These are phyloP conservation scores for Mastomys coucha DNA, from an alignment of 2,113 vertebrate species.

Conservation along the genomic window DNA sequence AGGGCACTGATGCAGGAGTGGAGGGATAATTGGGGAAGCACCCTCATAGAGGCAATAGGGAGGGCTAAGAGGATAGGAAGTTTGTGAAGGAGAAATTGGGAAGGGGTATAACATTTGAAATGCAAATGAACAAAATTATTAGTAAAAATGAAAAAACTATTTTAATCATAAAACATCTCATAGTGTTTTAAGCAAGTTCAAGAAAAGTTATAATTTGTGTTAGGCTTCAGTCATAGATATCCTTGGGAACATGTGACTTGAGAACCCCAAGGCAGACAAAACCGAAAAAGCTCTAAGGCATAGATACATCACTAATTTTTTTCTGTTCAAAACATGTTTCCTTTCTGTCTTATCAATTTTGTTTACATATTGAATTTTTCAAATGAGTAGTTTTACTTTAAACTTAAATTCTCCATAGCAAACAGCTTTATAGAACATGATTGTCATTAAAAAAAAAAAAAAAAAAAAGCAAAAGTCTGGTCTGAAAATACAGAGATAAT, in stretches of 20 bases:
- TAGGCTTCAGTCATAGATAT: too few species aligned
- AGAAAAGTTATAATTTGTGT: not conserved
- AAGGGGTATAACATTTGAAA: too few species aligned
- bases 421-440: conserved; percentile 36
- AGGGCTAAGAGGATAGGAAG: too few species aligned
- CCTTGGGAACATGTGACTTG: not conserved
- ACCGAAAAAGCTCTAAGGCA: not conserved
- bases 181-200: not conserved
- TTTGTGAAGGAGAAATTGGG: too few species aligned
- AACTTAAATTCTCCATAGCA: conserved; percentile 59
- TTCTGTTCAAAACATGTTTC: not conserved
- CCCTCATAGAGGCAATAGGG: too few species aligned
- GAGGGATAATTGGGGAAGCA: too few species aligned
- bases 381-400: conserved; percentile 56
- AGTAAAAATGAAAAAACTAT: too few species aligned
- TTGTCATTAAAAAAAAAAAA: conserved; percentile 65
- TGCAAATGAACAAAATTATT: too few species aligned
- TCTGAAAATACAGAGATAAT: conserved; percentile 65
- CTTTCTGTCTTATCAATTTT: conserved; percentile 51
- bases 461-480: conserved; percentile 34
- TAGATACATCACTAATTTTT: not conserved
- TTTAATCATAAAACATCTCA: not conserved
- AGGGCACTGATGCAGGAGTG: too few species aligned
- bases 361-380: conserved; percentile 49
- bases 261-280: not conserved